Evolutionary conservation across 2,113 vertebrate genomes (phyloP), one percentile per base, ranked within the genome.

Genomic region (Megaptera novaeangliae): DNA sequence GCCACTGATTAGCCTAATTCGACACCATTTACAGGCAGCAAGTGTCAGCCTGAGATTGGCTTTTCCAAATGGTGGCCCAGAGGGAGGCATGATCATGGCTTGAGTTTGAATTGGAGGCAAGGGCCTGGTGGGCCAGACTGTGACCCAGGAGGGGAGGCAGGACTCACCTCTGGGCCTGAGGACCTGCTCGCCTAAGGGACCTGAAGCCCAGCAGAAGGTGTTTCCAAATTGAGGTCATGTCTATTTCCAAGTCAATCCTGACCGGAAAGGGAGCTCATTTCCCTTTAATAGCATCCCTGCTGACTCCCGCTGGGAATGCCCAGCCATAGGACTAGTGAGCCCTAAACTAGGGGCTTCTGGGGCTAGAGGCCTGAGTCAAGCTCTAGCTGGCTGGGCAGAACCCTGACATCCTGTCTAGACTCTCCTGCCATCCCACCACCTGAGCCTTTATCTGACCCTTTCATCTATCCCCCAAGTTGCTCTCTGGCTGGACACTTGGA

Each of bases 1-100:
- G 93, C 93, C 92, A 88, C 74, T 95, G 98, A 95, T 96, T 97
- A 97, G 86, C 52, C 96, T 97, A 96, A 98, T 98, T 94, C 96
- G 41, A 89, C 69, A 18, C 94, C 96, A 21, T 94, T 98, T 98
- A 96, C 46, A 98, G 94, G 96, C 98, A 98, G 97, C 75, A 15
- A 97, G 59, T 61, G 95, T 97, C 94, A 92, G 96, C 57, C 97
- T 78, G 82, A 94, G 81, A 59, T 23, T 74, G 80, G 92, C 85
- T 96, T 96, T 98, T 96, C 94, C 95, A 98, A 97, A 97, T 21
- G 81, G 93, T 97, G 84, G 92, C 96, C 97, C 92, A 84, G 95
- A 97, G 97, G 96, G 94, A 92, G 84, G 78, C 59, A 57, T 23
- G 77, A 80, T 97, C 94, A 91, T 82, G 85, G 86, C 64, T 64